A percentile compares a stretch with the other conserved stretches of the same genome.
These are phyloP conservation scores for Acanthosepion esculentum DNA, from an alignment of 2,888 invertebrate species.

Conservation along the genomic window DNA sequence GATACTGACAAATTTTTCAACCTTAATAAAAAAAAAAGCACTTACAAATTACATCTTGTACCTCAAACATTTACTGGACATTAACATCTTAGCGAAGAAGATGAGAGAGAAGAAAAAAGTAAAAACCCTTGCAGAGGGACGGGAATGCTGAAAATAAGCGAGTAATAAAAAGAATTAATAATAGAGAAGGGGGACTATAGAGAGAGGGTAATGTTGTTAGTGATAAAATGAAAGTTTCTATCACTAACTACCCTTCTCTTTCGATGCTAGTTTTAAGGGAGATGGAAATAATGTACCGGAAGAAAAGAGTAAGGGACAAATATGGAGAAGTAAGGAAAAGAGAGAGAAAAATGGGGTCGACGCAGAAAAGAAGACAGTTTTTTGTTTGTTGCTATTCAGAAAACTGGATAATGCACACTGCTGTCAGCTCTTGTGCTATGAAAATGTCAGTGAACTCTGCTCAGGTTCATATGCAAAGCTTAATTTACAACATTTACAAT, in stretches of 20 bases:
- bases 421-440: background rate
- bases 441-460: constrained; percentile 33
- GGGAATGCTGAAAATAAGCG: background rate
- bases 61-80: too few species aligned
- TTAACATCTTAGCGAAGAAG: too few species aligned
- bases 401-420: background rate
- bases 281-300: too few species aligned
- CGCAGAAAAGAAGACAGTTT: background rate
- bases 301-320: too few species aligned
- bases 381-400: background rate
- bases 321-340: background rate
- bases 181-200: too few species aligned
- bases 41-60: too few species aligned
- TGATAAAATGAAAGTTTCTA: background rate
- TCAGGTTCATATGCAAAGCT: background rate
- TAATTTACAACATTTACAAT: background rate
- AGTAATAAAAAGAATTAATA: too few species aligned
- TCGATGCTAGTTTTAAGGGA: too few species aligned
- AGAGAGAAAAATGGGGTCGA: background rate
- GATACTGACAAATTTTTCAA: too few species aligned
- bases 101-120: too few species aligned
- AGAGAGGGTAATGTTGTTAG: background rate
- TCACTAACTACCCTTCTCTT: too few species aligned
- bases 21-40: too few species aligned
- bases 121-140: background rate